Percentiles rank a stretch among this genome's conserved stretches.
phyloP scores from a whole-genome alignment of 2,797 vertebrate genomes.

The Phrynocephalus vlangalii region DNA sequence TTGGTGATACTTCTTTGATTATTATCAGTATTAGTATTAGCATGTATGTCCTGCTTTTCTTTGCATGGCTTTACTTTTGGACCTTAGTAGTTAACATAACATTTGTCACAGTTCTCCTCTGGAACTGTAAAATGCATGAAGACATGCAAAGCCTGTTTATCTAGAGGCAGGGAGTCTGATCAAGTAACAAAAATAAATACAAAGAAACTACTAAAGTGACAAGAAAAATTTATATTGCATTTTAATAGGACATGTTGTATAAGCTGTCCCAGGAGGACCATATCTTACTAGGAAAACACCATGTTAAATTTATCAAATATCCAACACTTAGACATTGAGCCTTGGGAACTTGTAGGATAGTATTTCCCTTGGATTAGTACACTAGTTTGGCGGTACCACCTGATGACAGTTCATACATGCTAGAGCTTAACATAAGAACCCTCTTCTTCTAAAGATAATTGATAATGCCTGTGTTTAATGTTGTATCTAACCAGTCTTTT shows the following conservation, averaged over 20 bases:
- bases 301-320: slow-evolving; percentile 81
- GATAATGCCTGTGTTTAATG: not conserved
- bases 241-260: slow-evolving; percentile 76
- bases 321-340: slow-evolving; percentile 82
- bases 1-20: slow-evolving; percentile 26
- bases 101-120: not conserved
- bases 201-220: slow-evolving; percentile 77
- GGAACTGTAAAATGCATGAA: slow-evolving; percentile 63
- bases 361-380: slow-evolving; percentile 82
- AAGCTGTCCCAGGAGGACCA: slow-evolving; percentile 76
- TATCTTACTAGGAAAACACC: slow-evolving; percentile 79
- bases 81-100: slow-evolving; percentile 32
- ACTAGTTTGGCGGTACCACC: slow-evolving; percentile 77
- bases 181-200: slow-evolving; percentile 73
- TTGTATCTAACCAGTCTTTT: too few relatives aligned
- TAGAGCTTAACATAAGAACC: slow-evolving; percentile 69
- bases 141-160: slow-evolving; percentile 62
- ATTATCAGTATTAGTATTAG: not conserved
- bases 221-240: slow-evolving; percentile 81
- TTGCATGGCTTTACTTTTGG: not conserved
- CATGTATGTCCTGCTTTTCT: not conserved
- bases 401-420: slow-evolving; percentile 68
- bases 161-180: slow-evolving; percentile 71
- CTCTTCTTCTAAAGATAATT: slow-evolving; percentile 56
- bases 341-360: slow-evolving; percentile 76